Evolutionary conservation across 2,888 invertebrate species (phyloP), one percentile per base, ranked within the genome.

Genomic region (Omphaloscelis lunosa): DNA sequence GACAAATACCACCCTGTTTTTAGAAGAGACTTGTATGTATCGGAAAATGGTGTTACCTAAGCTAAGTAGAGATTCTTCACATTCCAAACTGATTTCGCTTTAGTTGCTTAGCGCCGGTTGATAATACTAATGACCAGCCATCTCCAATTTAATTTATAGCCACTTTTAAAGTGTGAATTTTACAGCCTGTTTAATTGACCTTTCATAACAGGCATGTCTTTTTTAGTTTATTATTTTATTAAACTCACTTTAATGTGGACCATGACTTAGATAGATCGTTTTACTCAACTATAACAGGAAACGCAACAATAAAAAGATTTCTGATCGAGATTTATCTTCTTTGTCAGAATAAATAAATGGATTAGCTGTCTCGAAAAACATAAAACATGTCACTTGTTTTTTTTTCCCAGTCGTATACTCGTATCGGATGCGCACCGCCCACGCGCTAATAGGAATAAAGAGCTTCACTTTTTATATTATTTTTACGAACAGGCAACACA

Each of bases 271-370:
- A 84, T 56, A 51, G 45, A 75, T 86, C 73, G 61, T 51, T 72
- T 71, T 69, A 80, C 74, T 76, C 72, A 58, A 70, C 39, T 73
- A 23, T 56, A 76, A 73, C 81, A 86, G 81, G 81, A 88, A 86
- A 75, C 65, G 76, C 70, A 53, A 74, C 80, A 72, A 7, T 77
- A 79, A 80, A 85, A 85, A 75, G 39, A 78, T 71, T 75, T 72
- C 77, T 79, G 67, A 79, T 62, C 75, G 63, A 83, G 79, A 88
- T 88, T 86, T 88, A 88, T 87, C 72, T 84, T 88, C 81, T 80
- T 81, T 86, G 88, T 84, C 86, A 84, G 81, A 80, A 88, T 88
- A 86, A 86, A 87, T 84, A 87, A 86, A 87, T 84, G 84, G 86
- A 86, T 86, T 85, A 85, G 71, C 77, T 77, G 80, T 77, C 83